Evolutionary conservation across 1,140 invertebrate species (phyloP).

Genomic region (Heliconius himera): DNA sequence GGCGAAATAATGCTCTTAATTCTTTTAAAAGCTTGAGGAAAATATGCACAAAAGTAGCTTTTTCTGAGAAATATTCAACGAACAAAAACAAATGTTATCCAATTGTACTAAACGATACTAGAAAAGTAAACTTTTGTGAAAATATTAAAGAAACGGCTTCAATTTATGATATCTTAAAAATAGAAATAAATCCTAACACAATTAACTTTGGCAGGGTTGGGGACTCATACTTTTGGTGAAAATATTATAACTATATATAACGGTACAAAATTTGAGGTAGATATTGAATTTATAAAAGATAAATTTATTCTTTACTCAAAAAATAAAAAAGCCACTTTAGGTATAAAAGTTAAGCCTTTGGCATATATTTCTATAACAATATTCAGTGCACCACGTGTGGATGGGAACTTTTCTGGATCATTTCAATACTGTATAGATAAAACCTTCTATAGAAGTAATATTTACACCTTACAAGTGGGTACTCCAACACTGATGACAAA

Average conservation of each 20-base stretch:
- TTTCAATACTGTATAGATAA: constrained; percentile 65
- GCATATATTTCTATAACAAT: constrained; percentile 49
- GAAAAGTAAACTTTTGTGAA: constrained; percentile 53
- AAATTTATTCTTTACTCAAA: constrained; percentile 56
- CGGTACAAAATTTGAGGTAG: constrained; percentile 59
- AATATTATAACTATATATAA: constrained; percentile 59
- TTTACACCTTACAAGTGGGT: constrained; percentile 59
- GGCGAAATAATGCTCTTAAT: constrained; percentile 45
- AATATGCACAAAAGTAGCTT: constrained; percentile 39
- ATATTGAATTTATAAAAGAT: constrained; percentile 54
- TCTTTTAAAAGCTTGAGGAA: constrained; percentile 51
- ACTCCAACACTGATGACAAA: constrained; percentile 59
- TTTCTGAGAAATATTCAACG: constrained; percentile 46
- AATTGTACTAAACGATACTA: constrained; percentile 29
- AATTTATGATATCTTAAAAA: constrained; percentile 58
- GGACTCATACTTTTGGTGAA: constrained; percentile 58
- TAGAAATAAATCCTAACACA: constrained; percentile 53
- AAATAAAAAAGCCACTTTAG: constrained; percentile 46
- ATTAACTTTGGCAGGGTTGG: constrained; percentile 67
- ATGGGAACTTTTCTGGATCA: constrained; percentile 52
- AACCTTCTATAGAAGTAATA: constrained; percentile 57
- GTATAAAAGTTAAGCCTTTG: constrained; percentile 52
- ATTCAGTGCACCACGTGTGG: constrained; percentile 54
- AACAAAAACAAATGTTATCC: constrained; percentile 49
- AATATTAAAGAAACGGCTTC: constrained; percentile 36